phyloP scores from a whole-genome alignment of 2,888 invertebrate species.

The Meliscaeva auricollis region DNA sequence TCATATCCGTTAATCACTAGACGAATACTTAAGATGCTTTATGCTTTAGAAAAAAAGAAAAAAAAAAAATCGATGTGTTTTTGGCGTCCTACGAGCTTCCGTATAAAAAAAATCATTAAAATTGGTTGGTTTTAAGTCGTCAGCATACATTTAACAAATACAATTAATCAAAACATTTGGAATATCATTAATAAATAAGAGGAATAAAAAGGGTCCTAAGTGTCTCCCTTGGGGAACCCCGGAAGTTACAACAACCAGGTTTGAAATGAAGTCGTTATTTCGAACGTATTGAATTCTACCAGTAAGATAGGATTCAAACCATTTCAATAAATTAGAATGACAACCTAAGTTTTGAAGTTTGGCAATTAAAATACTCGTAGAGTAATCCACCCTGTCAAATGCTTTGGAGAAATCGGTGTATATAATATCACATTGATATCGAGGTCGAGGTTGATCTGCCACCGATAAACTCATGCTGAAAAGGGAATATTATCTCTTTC shows the following conservation, averaged over 20 bases:
- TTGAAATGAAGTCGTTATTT: neutral
- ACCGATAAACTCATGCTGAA: neutral
- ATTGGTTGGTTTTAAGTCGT: no score
- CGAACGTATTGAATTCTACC: slow-evolving; percentile 4
- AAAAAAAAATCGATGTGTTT: no score
- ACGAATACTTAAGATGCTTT: no score
- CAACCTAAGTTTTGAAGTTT: neutral
- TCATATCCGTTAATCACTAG: no score
- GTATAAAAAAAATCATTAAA: no score
- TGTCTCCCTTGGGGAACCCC: neutral
- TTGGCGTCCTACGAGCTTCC: no score
- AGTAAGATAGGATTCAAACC: neutral
- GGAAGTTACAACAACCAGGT: neutral
- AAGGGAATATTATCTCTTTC: neutral
- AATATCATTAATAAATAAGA: no score
- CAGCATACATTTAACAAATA: no score
- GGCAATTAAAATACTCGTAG: neutral
- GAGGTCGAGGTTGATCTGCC: neutral
- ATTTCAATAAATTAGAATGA: neutral
- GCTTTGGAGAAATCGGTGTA: slow-evolving; percentile 3
- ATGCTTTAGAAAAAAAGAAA: no score
- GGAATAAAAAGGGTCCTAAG: neutral
- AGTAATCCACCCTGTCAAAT: neutral
- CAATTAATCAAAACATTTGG: no score
- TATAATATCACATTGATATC: neutral